phyloP scores from a whole-genome alignment of 2,888 invertebrate genomes.

The Rapana venosa region DNA sequence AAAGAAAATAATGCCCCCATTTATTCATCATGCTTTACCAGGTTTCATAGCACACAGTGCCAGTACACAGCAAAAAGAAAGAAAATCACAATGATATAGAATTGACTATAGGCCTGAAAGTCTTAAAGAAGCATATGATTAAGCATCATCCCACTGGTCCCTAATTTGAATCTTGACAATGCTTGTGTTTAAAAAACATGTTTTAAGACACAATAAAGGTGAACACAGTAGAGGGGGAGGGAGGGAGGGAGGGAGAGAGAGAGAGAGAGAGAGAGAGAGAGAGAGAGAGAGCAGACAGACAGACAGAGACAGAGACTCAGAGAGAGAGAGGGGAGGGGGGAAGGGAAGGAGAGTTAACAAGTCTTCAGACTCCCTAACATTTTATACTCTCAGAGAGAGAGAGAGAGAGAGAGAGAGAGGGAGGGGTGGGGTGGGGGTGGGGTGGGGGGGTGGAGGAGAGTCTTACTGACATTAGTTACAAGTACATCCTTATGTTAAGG shows the following conservation, averaged over 20 bases:
- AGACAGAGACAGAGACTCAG: background rate
- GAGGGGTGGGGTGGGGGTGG: background rate
- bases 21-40: too few species aligned
- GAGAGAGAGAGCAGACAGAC: background rate
- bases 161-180: too few species aligned
- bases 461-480: background rate
- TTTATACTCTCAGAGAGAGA: background rate
- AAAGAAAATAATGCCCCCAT: too few species aligned
- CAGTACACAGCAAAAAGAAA: too few species aligned
- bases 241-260: background rate
- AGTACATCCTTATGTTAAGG: background rate
- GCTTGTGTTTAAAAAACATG: too few species aligned
- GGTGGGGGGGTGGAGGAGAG: background rate
- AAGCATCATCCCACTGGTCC: too few species aligned
- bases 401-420: background rate
- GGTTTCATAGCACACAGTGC: too few species aligned
- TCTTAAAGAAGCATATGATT: too few species aligned
- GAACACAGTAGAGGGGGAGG: background rate
- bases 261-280: conserved; percentile 6
- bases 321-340: background rate
- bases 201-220: too few species aligned
- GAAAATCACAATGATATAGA: too few species aligned
- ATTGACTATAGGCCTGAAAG: too few species aligned
- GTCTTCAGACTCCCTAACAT: background rate
- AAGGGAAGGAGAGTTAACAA: background rate